Base-by-base conservation (phyloP, 1,140 invertebrate genomes). In the Lerema accius region DNA sequence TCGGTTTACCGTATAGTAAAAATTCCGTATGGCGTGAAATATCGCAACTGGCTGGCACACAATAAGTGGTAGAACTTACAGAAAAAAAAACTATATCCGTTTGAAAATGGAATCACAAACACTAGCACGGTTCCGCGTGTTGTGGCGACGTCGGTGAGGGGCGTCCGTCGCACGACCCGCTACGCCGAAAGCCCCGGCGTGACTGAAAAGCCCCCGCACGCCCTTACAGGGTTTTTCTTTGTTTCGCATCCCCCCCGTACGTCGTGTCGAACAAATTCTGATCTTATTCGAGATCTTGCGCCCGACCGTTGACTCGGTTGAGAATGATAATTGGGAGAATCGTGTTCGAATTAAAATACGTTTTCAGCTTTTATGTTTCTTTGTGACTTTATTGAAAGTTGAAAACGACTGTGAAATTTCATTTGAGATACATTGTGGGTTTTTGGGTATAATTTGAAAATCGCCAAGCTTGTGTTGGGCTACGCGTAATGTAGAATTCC, bases 151-250 rank as follows among this genome's bases (percentile, higher is more conserved):
- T 45, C 51, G 48, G 43, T 19, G 49, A 28, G 42, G 56, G 46
- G 65, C 51, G 48, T 58, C 53, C 56, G 45, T 56, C 10, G 67
- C 49, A 56, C 70, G 71, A 67, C 69, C 63, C 61, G 42, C 68
- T 56, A 50, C 67, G 82, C 74, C 79, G 73, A 70, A 28, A 39
- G 63, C 63, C 63, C 71, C 74, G 78, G 74, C 76, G 63, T 46
- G 60, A 85, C 82, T 84, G 78, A 53, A 71, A 67, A 60, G 63
- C 84, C 82, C 82, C 81, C 76, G 78, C 79, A n/a, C 82, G 78
- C 84, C 86, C 81, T 76, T 75, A 73, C 66, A 75, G 73, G 75
- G 73, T 71, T 73, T 86, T 89, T 86, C 84, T 89, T 89, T 89
- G 86, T 89, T 87, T 85, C 83, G 67, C 75, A 72, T 75, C 78